Conservation (phyloP, 2,888 invertebrate species). For the Ischnus inquisitorius region DNA sequence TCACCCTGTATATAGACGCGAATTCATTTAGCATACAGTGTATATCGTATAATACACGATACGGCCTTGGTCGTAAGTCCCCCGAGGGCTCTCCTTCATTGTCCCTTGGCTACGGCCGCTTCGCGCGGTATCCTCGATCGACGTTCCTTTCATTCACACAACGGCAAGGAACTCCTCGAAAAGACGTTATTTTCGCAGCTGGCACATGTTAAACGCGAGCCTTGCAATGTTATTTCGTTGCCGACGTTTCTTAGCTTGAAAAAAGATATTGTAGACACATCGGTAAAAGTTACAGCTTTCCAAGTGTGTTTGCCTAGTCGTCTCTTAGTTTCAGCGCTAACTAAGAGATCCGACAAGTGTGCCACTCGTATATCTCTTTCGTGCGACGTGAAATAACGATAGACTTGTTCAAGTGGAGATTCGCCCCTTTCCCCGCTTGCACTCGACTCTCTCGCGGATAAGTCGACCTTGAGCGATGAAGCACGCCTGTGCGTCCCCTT, state of each 20-base stretch:
- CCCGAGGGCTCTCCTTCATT: constrained; percentile 44
- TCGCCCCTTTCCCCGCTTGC: constrained; percentile 20
- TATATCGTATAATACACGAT: neutral
- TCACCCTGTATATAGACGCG: neutral
- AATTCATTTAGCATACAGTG: neutral
- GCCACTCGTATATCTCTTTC: constrained; percentile 19
- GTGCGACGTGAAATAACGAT: constrained; percentile 18
- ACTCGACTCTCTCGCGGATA: constrained; percentile 39
- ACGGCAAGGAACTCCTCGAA: neutral
- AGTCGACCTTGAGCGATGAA: constrained; percentile 40
- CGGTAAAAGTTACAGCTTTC: constrained; percentile 28
- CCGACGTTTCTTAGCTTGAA: neutral
- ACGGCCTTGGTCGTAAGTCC: constrained; percentile 27
- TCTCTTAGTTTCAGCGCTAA: neutral
- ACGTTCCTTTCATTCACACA: constrained; percentile 52
- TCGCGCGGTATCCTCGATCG: constrained; percentile 7
- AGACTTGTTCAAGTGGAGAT: constrained; percentile 15
- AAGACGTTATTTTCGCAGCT: constrained; percentile 31
- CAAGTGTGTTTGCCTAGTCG: neutral
- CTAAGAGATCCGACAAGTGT: constrained; percentile 8
- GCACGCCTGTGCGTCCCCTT: constrained; percentile 21
- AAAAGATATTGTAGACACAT: neutral
- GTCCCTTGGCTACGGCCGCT: constrained; percentile 39
- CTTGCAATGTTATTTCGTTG: constrained; percentile 6
- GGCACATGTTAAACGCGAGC: neutral